Evolutionary conservation across 2,888 invertebrate species (phyloP), one percentile per base, ranked within the genome.

Genomic region (Cheilosia impressa): DNA sequence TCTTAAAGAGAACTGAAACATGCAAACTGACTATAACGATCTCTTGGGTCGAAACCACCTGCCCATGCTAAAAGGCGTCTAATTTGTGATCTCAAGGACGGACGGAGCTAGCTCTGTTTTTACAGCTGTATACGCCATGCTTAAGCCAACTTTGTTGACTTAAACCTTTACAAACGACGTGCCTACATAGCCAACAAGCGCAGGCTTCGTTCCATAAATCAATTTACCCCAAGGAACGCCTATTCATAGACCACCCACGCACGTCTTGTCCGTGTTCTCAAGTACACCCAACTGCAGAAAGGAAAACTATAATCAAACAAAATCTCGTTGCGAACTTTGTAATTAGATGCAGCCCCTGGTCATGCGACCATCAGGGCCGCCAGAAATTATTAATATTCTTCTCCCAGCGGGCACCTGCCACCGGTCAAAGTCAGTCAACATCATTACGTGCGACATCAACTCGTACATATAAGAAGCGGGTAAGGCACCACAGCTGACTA

Each of bases 351-450:
- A 50, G 22, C 50, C 50, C 22, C 19, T 22, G 10, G 17, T 10
- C 50, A 19, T 50, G 19, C 22, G 19, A 7, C 15, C 50, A 19
- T 10, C 27, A 27, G 19, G 22, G 43, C 15, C 9, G 17, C 15
- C 19, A 52, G 13, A 22, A 50, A 50, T 19, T 50, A 53, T 53
- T 55, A 34, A 55, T 55, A 55, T 55, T 55, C 55, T 31, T 31
- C n/a, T 15, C 17, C 55, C 7, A 31, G 34, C 34, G 31, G 34
- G 31, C 31, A 31, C 34, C 55, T 52, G 34, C 34, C 55, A 55
- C n/a, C 47, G 31, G 66, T 38, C 66, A 43, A 72, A 65, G 45
- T 47, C 52, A 53, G 47, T 68, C 60, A 58, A 69, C 57, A 52
- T 65, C 43, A 19, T 53, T 65, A 81, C 65, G 63, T 81, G 65